Evolutionary conservation across 2,113 vertebrate genomes (phyloP), one percentile per base, ranked within the genome.

Genomic region (Apteryx mantelli): DNA sequence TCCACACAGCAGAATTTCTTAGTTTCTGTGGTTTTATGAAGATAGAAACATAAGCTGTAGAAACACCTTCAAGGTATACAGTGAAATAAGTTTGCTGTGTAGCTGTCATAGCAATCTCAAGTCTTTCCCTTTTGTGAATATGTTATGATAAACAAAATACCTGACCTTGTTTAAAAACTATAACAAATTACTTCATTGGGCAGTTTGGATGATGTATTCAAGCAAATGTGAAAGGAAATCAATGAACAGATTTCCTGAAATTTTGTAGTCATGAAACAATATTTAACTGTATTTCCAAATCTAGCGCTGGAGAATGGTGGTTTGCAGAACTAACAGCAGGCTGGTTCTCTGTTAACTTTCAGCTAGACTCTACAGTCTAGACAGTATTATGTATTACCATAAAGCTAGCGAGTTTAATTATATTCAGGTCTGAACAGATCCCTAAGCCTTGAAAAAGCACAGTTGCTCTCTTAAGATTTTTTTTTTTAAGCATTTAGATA

Each of bases 301-400:
- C 17, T 71, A 38, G 2, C 65, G 20, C 13, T 60, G 26, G 36
- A 56, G 69, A 48, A 4, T 19, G 77, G 65, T 8, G 34, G 40
- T 76, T 13, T 42, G 86, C 88, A 92, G 85, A 63, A 2, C 52
- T 19, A n/a, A 50, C 32, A 80, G 73, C 36, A 42, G 64, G 56
- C 88, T 71, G 64, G 80, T 88, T 86, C 95, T 93, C 8, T 16
- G 11, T 93, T 70, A 81, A 83, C 89, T 93, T 85, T 42, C 28
- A 22, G 68, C 70, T 69, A n/a, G 84, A 91, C 77, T 84, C 86
- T 36, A 78, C 89, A 61, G 74, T 66, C 77, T 38, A 50, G 70
- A 16, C 36, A 63, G 52, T 18, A 2, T 65, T 85, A 46, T 13
- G 38, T 53, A 17, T 48, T 56, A 44, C 14, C 83, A 24, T 42